These are phyloP conservation scores for Myotis findleyi DNA, from an alignment of 2,797 vertebrate genomes.

Conservation along the genomic window DNA sequence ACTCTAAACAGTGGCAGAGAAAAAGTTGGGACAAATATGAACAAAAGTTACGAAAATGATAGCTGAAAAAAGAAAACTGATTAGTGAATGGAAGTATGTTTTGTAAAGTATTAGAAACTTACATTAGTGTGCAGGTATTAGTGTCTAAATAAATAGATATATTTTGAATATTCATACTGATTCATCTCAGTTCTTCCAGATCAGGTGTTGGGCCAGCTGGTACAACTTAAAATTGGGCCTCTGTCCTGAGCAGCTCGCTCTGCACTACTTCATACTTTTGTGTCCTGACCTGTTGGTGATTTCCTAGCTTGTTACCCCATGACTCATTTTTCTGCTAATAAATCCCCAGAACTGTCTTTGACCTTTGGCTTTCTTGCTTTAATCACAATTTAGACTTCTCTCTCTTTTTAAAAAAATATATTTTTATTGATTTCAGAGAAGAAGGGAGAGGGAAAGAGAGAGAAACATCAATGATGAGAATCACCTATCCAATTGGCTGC, in stretches of 20 bases:
- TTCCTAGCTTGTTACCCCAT: not conserved
- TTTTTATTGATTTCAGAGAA: no score
- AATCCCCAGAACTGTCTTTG: not conserved
- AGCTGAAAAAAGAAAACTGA: not conserved
- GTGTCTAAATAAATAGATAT: not conserved
- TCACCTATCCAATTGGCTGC: no score
- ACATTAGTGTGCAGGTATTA: not conserved
- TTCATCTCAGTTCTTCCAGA: not conserved
- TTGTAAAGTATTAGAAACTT: not conserved
- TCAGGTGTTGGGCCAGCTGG: not conserved
- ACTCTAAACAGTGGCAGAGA: not conserved
- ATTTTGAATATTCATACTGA: not conserved
- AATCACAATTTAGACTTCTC: not conserved
- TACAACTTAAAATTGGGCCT: not conserved
- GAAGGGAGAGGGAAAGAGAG: no score
- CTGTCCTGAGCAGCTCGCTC: not conserved
- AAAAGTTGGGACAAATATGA: not conserved
- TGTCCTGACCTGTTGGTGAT: conserved; percentile 20
- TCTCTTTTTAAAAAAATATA: no score
- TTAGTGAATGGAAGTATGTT: not conserved
- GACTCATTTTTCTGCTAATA: not conserved
- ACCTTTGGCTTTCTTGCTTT: not conserved
- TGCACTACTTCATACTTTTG: not conserved
- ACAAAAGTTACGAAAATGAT: conserved; percentile 20
- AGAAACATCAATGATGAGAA: no score